phyloP scores from a whole-genome alignment of 1,140 invertebrate species.

The Aricia agestis region DNA sequence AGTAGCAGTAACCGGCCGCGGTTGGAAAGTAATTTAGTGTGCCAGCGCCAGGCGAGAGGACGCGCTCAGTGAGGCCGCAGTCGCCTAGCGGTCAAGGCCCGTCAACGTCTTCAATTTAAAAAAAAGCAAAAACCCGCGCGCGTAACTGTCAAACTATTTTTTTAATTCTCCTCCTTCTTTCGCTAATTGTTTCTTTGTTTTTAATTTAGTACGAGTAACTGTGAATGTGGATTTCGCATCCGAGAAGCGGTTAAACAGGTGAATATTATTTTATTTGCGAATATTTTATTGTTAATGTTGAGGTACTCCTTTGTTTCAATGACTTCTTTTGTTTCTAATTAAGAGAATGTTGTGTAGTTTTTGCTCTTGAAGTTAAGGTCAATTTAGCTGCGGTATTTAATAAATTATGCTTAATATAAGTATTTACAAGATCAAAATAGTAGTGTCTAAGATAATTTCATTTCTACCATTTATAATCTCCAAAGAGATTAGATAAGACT shows the following conservation, averaged over 20 bases:
- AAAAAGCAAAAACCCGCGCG: constrained; percentile 53
- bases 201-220: constrained; percentile 59
- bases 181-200: constrained; percentile 37
- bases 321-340: not conserved
- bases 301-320: not conserved
- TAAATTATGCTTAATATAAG: no score
- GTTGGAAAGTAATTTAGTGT: constrained; percentile 33
- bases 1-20: not conserved
- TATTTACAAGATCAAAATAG: no score
- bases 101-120: constrained; percentile 44
- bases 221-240: constrained; percentile 62
- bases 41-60: constrained; percentile 40
- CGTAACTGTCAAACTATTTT: constrained; percentile 51
- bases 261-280: constrained; percentile 44
- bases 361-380: not conserved
- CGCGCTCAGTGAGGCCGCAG: constrained; percentile 58
- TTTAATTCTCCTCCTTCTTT: constrained; percentile 29
- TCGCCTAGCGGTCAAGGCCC: constrained; percentile 68
- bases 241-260: constrained; percentile 66
- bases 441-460: no score
- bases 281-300: not conserved
- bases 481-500: no score
- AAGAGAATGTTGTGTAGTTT: no score
- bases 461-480: no score
- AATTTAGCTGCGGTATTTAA: no score